Conservation (phyloP, 2,797 vertebrate species). For the Acropternis orthonyx region DNA sequence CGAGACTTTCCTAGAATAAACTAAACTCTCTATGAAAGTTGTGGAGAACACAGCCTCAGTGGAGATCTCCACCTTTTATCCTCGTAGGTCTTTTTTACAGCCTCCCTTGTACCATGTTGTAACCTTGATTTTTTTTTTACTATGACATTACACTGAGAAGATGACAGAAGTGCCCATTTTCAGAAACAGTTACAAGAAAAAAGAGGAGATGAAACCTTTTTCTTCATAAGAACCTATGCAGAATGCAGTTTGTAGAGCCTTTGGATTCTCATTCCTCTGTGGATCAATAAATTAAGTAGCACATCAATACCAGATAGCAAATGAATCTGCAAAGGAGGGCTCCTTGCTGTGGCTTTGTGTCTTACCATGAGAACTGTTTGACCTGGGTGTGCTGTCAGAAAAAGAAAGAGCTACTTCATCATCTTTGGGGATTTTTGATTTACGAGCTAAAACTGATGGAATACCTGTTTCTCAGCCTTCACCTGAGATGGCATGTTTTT, state of each 20-base stretch:
- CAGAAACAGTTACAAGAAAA: not conserved
- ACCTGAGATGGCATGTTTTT: not conserved
- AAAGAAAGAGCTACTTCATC: slow-evolving; percentile 60
- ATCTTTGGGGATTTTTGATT: slow-evolving; percentile 55
- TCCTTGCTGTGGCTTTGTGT: slow-evolving; percentile 39
- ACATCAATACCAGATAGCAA: slow-evolving; percentile 66
- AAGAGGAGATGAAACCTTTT: not conserved
- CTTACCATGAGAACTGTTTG: slow-evolving; percentile 61
- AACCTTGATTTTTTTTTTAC: not conserved
- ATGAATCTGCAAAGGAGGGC: slow-evolving; percentile 55
- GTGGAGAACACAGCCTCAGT: not conserved
- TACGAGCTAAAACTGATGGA: slow-evolving; percentile 17
- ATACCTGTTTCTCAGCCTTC: not conserved
- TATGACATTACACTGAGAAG: not conserved
- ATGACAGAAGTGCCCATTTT: not conserved
- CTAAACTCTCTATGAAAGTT: not conserved
- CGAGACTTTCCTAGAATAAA: not conserved
- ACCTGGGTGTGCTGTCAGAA: slow-evolving; percentile 63
- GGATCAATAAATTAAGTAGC: slow-evolving; percentile 70
- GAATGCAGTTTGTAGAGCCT: slow-evolving; percentile 38
- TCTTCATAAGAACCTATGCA: not conserved
- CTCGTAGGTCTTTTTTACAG: not conserved
- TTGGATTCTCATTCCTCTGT: slow-evolving; percentile 41
- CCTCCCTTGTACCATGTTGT: not conserved
- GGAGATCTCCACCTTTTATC: not conserved